Base-by-base conservation (phyloP, 2,888 invertebrate genomes). In the Hipparchia semele region DNA sequence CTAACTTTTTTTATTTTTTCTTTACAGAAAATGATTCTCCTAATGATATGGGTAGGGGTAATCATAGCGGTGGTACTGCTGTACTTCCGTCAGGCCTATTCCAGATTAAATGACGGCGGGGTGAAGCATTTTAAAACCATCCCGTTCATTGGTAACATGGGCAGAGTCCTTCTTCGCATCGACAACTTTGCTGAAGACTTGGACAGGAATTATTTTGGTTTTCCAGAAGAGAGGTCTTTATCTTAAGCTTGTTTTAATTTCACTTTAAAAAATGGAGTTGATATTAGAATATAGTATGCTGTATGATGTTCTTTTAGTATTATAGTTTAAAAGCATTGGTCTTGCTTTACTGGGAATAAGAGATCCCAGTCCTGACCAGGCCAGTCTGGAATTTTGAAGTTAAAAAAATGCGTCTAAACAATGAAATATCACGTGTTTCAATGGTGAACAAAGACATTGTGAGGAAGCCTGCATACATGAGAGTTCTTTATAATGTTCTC, bases 161-260 rank as follows among this genome's bases (percentile, higher is more conserved):
- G 66, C 12, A 53, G 66, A 0, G 49, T 82, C 0, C 0, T 84
- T 2, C 49, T 83, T 4, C 77, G 80, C 9, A 69, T 49, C 5
- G 79, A 83, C 10, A 84, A 84, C 54, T 76, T 86, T 9, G 68
- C 76, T n/a, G 82, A 82, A 0, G 71, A 80, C 0, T n/a, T 83
- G 0, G 39, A 73, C 1, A 76, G 67, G 1, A 45, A 77, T 3
- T 88, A 86, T 71, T 68, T 77, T 0, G 33, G 65, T 0, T 86
- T 82, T 68, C 81, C 83, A 0, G 80, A 80, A 1, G 79, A 84
- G 74, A 84, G 81, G 89, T 87, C 13, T 6, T 58, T 5, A 10
- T 60, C 12, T 6, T 45, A 12, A 61, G 6, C n/a, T 45, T 61
- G 9, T 5, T 59, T n/a, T 56, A 56, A 56, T n/a, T n/a, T 6